phyloP scores from a whole-genome alignment of 2,113 vertebrate species.

The Forbesichthys papilliferus region DNA sequence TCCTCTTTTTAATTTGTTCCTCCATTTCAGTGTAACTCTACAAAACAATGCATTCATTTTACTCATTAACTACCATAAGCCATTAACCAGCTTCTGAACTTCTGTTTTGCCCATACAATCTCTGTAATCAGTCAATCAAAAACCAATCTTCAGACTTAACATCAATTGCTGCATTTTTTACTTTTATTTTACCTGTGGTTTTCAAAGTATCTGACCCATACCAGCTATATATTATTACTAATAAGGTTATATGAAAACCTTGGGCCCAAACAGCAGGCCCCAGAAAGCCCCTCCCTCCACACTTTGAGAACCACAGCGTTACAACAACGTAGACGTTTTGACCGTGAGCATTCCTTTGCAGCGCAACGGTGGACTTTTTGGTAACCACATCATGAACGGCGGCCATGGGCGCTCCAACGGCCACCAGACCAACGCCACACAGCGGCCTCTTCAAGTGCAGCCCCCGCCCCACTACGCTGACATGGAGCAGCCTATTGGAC shows the following conservation, averaged over 20 bases:
- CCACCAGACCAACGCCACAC: slow-evolving; percentile 95
- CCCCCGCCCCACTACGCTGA: slow-evolving; percentile 88
- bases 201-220: too few species aligned
- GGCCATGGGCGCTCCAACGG: slow-evolving; percentile 88
- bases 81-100: slow-evolving; percentile 70
- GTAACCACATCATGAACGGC: slow-evolving; percentile 93
- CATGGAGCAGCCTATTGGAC: slow-evolving; percentile 85
- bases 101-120: slow-evolving; percentile 65
- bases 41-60: slow-evolving; percentile 54
- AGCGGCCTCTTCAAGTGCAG: slow-evolving; percentile 95
- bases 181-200: background rate
- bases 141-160: slow-evolving; percentile 58
- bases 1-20: slow-evolving; percentile 33
- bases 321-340: slow-evolving; percentile 39
- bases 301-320: background rate
- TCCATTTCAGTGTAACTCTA: slow-evolving; percentile 51
- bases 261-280: background rate
- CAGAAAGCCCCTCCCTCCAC: background rate
- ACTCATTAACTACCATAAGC: slow-evolving; percentile 58
- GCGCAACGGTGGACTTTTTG: slow-evolving; percentile 96
- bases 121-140: slow-evolving; percentile 33
- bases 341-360: slow-evolving; percentile 76
- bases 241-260: slow-evolving; percentile 8
- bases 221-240: background rate
- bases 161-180: slow-evolving; percentile 40